A percentile compares a stretch with the other conserved stretches of the same genome.
Evolutionary conservation across 2,113 vertebrate genomes (phyloP).

Genomic region (Theristicus caerulescens): DNA sequence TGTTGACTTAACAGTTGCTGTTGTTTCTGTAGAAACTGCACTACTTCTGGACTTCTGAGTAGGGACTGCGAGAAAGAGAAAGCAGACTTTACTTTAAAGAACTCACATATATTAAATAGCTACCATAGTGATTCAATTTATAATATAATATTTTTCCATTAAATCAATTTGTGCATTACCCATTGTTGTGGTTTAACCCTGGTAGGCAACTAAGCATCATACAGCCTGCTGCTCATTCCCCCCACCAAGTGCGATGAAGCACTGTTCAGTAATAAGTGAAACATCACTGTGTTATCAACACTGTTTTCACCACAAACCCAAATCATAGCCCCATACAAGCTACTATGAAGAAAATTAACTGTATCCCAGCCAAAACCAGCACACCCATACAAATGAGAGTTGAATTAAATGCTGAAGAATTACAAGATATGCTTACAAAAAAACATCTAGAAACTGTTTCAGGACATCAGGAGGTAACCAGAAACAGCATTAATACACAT

Average conservation of each 20-base stretch:
- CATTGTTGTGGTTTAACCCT: neutral
- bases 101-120: neutral
- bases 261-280: neutral
- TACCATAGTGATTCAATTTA: neutral
- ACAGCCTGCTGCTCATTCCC: neutral
- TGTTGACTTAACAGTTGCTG: slow-evolving; percentile 90
- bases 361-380: neutral
- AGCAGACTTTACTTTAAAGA: neutral
- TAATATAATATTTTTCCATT: neutral
- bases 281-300: neutral
- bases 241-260: neutral
- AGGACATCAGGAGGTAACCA: neutral
- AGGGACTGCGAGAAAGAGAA: slow-evolving; percentile 82
- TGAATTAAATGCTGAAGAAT: neutral
- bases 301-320: neutral
- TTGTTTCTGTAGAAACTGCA: slow-evolving; percentile 96
- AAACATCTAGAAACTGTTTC: neutral
- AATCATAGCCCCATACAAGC: neutral
- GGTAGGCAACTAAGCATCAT: neutral
- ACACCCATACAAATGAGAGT: neutral
- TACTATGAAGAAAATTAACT: neutral
- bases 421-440: neutral
- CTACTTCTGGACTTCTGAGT: slow-evolving; percentile 95
- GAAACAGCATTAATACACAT: neutral
- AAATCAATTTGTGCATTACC: neutral